Evolutionary conservation across 2,888 invertebrate genomes (phyloP), one percentile per base, ranked within the genome.

Genomic region (Catocala fraxini): DNA sequence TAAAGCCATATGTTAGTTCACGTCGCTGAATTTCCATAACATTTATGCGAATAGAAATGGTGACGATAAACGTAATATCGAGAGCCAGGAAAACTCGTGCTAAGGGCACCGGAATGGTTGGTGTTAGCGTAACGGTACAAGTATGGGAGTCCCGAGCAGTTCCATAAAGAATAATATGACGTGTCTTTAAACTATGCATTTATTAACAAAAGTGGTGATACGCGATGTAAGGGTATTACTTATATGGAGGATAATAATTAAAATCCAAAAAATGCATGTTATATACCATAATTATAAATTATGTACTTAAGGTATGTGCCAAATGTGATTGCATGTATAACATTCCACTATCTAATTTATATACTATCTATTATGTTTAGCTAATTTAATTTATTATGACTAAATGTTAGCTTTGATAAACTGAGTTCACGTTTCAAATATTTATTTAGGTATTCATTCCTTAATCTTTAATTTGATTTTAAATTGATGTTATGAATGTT

Each of bases 221-320:
- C 47, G 15, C 15, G 4, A n/a, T 9, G 33, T 70, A 55, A 57
- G 42, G 33, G 35, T 43, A 46, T 58, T 25, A 59, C 52, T 58
- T 52, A 60, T 71, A 67, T 61, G 49, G 33, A 52, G 39, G 47
- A 52, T 62, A 46, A 51, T 71, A 53, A 42, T 12, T 47, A 62
- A 59, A 39, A 39, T 39, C 4, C 9, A 39, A 7, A 7, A 39
- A 39, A 7, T 7, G 1, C 6, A 39, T 39, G 0, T 39, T 39
- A 43, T 47, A 57, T 49, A 63, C 34, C 13, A 42, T 47, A 5
- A 48, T 6, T 56, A 65, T 62, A 25, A 59, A 41, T 60, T 52
- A 13, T 59, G 56, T 68, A 71, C 61, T 52, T 68, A 72, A 42
- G 15, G 10, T 62, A 55, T 71, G 71, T 72, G 71, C 71, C 71